phyloP scores from a whole-genome alignment of 2,797 vertebrate genomes.

The Spheniscus humboldti region DNA sequence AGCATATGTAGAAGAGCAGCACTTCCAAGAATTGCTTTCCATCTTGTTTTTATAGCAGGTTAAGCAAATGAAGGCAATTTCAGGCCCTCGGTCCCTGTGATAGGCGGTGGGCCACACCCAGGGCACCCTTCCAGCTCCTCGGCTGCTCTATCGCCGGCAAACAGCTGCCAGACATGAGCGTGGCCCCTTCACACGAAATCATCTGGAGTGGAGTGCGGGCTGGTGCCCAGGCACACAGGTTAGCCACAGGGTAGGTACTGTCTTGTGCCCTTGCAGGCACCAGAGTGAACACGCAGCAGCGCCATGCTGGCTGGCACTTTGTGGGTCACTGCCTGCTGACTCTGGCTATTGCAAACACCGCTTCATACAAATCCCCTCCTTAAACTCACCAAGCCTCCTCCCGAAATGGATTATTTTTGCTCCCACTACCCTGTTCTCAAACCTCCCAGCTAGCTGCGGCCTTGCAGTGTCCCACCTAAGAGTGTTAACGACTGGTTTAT shows the following conservation, averaged over 20 bases:
- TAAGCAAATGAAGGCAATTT: neutral
- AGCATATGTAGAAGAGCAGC: neutral
- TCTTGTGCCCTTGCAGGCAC: neutral
- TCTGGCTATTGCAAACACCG: neutral
- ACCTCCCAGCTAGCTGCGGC: neutral
- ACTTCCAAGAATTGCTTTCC: neutral
- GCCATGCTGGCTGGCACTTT: fast-evolving
- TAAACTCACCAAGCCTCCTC: neutral
- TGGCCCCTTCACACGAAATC: fast-evolving
- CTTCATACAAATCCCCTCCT: neutral
- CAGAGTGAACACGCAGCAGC: neutral
- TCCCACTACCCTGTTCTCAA: neutral
- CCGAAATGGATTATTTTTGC: neutral
- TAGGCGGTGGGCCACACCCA: neutral
- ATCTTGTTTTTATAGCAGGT: neutral
- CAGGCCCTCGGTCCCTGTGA: fast-evolving
- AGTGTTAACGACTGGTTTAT: neutral
- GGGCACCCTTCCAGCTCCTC: conserved; percentile 5
- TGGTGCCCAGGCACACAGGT: fast-evolving
- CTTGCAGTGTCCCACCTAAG: neutral
- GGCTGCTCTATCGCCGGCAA: neutral
- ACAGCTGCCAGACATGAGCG: neutral
- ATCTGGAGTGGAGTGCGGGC: fast-evolving
- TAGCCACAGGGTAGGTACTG: neutral
- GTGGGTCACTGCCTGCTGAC: neutral